Evolutionary conservation across 2,888 invertebrate species (phyloP).

Genomic region (Ditula angustiorana): DNA sequence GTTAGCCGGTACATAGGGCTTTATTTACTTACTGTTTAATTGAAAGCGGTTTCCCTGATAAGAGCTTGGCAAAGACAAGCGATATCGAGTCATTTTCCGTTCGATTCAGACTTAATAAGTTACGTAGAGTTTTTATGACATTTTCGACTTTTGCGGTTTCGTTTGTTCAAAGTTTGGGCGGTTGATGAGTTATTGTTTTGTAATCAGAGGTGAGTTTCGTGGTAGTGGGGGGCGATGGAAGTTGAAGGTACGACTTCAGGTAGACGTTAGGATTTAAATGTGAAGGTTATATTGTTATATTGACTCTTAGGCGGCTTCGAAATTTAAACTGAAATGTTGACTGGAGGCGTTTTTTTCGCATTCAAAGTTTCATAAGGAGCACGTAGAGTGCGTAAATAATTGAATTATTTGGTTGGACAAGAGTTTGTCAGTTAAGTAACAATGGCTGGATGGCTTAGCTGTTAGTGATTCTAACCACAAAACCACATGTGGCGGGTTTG

Average conservation of each 20-base stretch:
- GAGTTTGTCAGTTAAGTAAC: too few species aligned
- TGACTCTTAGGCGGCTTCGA: too few species aligned
- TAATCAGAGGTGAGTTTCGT: slow-evolving; percentile 11
- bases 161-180: slow-evolving; percentile 38
- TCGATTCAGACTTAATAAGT: slow-evolving; percentile 60
- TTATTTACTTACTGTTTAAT: slow-evolving; percentile 83
- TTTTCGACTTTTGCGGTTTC: slow-evolving; percentile 10
- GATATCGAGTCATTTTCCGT: slow-evolving; percentile 58
- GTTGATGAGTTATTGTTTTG: slow-evolving; percentile 25
- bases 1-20: slow-evolving; percentile 78
- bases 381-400: too few species aligned
- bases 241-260: background rate
- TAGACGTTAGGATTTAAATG: background rate
- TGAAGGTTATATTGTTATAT: too few species aligned
- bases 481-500: too few species aligned
- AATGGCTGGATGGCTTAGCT: too few species aligned
- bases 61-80: slow-evolving; percentile 71
- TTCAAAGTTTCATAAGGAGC: too few species aligned
- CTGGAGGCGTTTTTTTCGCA: too few species aligned
- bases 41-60: slow-evolving; percentile 81
- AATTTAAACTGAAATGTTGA: too few species aligned
- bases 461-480: too few species aligned
- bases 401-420: too few species aligned
- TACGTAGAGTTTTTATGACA: slow-evolving; percentile 41
- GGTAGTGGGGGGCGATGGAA: background rate